Conservation (phyloP, 1,140 invertebrate species). For the Xylocopa sonorina region DNA sequence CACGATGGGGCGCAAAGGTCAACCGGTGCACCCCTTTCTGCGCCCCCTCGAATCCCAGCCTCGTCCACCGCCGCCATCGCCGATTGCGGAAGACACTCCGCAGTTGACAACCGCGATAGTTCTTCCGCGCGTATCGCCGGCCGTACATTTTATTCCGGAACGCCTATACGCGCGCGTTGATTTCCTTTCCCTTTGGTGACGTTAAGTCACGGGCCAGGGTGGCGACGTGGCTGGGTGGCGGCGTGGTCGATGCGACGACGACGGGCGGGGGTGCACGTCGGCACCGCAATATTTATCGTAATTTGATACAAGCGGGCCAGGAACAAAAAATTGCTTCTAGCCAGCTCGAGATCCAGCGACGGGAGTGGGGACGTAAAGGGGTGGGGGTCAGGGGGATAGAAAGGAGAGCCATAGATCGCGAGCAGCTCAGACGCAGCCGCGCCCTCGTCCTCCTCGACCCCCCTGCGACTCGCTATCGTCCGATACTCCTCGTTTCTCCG, state of each 20-base stretch:
- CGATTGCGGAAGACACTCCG: constrained; percentile 16
- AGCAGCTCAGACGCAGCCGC: constrained; percentile 75
- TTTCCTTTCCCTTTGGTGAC: constrained; percentile 57
- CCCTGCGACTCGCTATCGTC: constrained; percentile 69
- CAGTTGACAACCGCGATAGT: neutral
- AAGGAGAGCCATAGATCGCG: constrained; percentile 71
- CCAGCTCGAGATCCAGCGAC: constrained; percentile 33
- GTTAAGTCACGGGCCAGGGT: constrained; percentile 56
- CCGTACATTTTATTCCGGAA: constrained; percentile 48
- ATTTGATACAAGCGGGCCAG: constrained; percentile 77
- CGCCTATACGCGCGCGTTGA: constrained; percentile 50
- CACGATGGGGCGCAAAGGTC: constrained; percentile 1
- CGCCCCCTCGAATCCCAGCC: neutral
- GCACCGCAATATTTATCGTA: constrained; percentile 78
- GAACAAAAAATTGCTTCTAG: constrained; percentile 75
- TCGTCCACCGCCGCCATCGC: neutral
- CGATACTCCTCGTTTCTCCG: constrained; percentile 67
- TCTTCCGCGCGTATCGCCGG: neutral
- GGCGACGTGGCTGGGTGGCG: constrained; percentile 45
- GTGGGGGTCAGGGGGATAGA: constrained; percentile 47
- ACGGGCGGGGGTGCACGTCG: constrained; percentile 69
- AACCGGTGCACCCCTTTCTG: neutral
- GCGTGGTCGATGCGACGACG: constrained; percentile 28
- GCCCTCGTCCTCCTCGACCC: constrained; percentile 61
- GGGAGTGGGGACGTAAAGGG: constrained; percentile 53